phyloP scores from a whole-genome alignment of 2,888 invertebrate species.

The Incurvaria masculella region DNA sequence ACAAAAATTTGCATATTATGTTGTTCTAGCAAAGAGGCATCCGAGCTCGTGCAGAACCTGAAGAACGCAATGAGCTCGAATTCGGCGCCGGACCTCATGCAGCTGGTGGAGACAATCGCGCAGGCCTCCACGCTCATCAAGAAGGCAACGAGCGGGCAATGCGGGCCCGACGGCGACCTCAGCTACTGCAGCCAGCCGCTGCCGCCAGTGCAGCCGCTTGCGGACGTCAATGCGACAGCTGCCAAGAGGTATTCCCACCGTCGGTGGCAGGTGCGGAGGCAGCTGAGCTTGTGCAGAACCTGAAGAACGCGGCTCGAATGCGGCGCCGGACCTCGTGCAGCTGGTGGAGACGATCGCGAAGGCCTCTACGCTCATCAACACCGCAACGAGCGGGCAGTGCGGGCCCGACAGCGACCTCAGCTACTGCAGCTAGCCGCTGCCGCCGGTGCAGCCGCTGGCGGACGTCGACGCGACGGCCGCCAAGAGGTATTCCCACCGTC shows the following conservation, averaged over 20 bases:
- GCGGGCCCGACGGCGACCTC: conserved; percentile 27
- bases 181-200: conserved; percentile 66
- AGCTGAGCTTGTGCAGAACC: conserved; percentile 27
- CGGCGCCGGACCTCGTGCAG: conserved; percentile 58
- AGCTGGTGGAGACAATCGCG: conserved; percentile 71
- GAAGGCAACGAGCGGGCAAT: conserved; percentile 51
- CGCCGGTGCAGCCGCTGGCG: conserved; percentile 67
- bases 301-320: conserved; percentile 29
- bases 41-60: conserved; percentile 29
- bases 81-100: conserved; percentile 55
- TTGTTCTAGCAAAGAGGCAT: conserved; percentile 25
- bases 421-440: conserved; percentile 68
- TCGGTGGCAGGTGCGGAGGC: conserved; percentile 32
- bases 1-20: too few species aligned
- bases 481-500: too few species aligned
- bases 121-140: conserved; percentile 74
- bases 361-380: conserved; percentile 71
- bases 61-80: conserved; percentile 28
- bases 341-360: conserved; percentile 74
- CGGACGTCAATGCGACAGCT: conserved; percentile 62
- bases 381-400: conserved; percentile 46
- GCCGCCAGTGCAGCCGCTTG: conserved; percentile 68
- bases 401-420: conserved; percentile 32
- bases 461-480: conserved; percentile 63
- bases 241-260: conserved; percentile 61